Evolutionary conservation across 2,113 vertebrate species (phyloP).

Genomic region (Tragelaphus strepsiceros): DNA sequence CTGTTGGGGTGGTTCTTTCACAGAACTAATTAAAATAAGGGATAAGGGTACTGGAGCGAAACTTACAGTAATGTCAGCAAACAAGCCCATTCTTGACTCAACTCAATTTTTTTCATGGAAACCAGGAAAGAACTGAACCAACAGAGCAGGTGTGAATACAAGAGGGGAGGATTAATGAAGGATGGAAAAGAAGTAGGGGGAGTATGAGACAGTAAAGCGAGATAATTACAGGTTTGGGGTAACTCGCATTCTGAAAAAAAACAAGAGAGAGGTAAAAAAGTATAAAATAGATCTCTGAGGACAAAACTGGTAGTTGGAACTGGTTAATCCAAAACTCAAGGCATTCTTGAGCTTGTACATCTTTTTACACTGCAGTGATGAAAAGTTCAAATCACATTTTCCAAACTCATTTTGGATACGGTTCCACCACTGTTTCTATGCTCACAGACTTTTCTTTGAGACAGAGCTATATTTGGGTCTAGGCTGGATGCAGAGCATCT

Average conservation of each 20-base stretch:
- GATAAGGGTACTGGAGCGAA: not conserved
- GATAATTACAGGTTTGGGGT: not conserved
- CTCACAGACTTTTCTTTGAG: not conserved
- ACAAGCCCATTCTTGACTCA: not conserved
- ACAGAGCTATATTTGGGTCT: not conserved
- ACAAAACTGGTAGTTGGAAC: not conserved
- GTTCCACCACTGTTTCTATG: not conserved
- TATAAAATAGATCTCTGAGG: not conserved
- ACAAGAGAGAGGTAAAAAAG: not conserved
- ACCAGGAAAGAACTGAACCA: not conserved
- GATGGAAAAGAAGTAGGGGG: not conserved
- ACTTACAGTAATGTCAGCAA: not conserved
- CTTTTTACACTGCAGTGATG: not conserved
- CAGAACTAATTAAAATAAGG: not conserved
- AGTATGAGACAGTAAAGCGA: not conserved
- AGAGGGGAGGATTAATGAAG: not conserved
- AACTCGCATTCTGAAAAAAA: not conserved
- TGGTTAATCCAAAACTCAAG: not conserved
- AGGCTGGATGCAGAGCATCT: not conserved
- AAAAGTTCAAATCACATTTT: not conserved
- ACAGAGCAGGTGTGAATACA: not conserved
- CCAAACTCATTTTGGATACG: not conserved
- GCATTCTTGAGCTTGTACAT: not conserved
- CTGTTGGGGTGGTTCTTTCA: not conserved
- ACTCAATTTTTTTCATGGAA: not conserved